Evolutionary conservation across 2,888 invertebrate genomes (phyloP).

Genomic region (Parelbella ahira): DNA sequence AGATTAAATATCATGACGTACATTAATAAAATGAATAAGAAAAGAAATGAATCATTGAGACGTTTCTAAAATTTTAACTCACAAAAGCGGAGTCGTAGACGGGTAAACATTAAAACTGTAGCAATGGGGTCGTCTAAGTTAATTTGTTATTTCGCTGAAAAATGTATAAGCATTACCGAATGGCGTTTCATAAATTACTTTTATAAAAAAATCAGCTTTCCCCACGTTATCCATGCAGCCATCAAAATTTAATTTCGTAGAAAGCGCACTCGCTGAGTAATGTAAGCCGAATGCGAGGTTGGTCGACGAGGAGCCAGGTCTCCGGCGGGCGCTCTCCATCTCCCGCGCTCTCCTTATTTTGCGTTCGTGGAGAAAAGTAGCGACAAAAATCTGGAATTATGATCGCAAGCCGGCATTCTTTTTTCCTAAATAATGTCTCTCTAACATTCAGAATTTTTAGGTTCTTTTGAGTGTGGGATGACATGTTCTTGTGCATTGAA

Average conservation of each 20-base stretch:
- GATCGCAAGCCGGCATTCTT: not conserved
- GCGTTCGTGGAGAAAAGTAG: constrained; percentile 28
- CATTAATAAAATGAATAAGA: no score
- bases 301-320: constrained; percentile 24
- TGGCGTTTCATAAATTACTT: constrained; percentile 44
- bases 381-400: constrained; percentile 26
- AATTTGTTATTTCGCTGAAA: constrained; percentile 30
- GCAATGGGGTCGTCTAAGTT: constrained; percentile 24
- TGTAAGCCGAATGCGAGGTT: constrained; percentile 54
- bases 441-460: no score
- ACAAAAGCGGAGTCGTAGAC: not conserved
- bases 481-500: no score
- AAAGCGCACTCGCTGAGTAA: constrained; percentile 66
- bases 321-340: constrained; percentile 34
- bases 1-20: no score
- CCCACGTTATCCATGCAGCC: constrained; percentile 54
- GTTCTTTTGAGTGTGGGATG: no score
- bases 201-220: constrained; percentile 50
- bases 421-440: constrained; percentile 5
- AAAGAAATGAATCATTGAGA: not conserved
- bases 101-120: constrained; percentile 25
- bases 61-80: not conserved
- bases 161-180: constrained; percentile 29
- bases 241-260: constrained; percentile 74
- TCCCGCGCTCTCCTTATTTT: constrained; percentile 35